These are phyloP conservation scores for Leptatherina wallacei DNA, from an alignment of 2,797 vertebrate genomes.

Conservation along the genomic window DNA sequence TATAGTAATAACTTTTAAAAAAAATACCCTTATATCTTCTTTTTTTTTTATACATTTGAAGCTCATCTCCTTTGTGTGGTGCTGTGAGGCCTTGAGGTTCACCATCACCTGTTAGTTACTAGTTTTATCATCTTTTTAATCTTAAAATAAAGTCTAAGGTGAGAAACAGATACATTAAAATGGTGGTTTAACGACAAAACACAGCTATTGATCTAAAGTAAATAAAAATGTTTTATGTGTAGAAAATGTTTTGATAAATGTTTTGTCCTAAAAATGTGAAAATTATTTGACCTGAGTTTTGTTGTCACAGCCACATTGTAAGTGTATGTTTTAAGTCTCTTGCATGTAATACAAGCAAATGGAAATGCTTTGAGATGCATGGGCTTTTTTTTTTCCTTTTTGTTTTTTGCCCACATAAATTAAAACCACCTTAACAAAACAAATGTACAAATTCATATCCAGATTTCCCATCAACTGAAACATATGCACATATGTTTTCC, in stretches of 20 bases:
- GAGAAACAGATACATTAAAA: constrained; percentile 14
- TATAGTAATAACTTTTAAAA: constrained; percentile 31
- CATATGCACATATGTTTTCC: not conserved
- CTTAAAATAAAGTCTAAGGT: constrained; percentile 25
- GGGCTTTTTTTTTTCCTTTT: not conserved
- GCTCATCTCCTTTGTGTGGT: constrained; percentile 65
- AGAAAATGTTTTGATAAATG: constrained; percentile 56
- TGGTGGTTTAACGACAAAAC: constrained; percentile 27
- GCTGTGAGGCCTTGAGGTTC: constrained; percentile 69
- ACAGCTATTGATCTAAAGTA: constrained; percentile 27
- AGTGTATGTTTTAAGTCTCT: constrained; percentile 34
- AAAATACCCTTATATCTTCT: constrained; percentile 11
- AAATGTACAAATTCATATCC: not conserved
- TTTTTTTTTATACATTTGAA: constrained; percentile 48
- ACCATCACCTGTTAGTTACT: constrained; percentile 65
- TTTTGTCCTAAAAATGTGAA: constrained; percentile 57
- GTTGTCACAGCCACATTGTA: constrained; percentile 11
- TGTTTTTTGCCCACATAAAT: not conserved
- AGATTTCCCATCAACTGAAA: not conserved
- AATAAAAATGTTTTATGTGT: constrained; percentile 43
- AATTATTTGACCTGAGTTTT: constrained; percentile 24
- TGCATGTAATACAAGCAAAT: constrained; percentile 32
- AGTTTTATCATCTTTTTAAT: constrained; percentile 61
- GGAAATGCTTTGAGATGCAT: constrained; percentile 22
- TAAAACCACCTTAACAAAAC: constrained; percentile 5